Base-by-base conservation (phyloP, 2,113 vertebrate genomes). In the Silurus asotus region DNA sequence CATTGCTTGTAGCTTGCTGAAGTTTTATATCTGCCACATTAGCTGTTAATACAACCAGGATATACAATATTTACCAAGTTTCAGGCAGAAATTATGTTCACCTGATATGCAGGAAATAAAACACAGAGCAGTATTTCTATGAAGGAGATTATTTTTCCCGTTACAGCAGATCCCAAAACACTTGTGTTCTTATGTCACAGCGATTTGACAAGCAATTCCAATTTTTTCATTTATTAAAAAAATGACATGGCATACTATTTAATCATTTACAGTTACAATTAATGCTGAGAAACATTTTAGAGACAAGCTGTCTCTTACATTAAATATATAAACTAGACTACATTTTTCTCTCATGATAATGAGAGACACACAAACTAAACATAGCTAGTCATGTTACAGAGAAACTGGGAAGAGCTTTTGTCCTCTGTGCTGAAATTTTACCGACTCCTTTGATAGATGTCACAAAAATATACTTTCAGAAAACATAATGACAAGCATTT, bases 1-100 rank as follows among this genome's bases (percentile, higher is more conserved):
- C 37, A 79, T 72, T 64, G n/a, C 75, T 86, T 59, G 23, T 65
- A 92, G 91, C 92, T 92, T 93, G 88, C 84, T 79, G 28, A 84
- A 67, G 84, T 17, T 61, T 92, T 82, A 80, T 72, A 88, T 88
- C 88, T 82, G 87, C 90, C 70, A 64, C 23, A 37, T 28, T 90
- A 81, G 48, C 83, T 15, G 69, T 87, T 84, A 83, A 74, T 61
- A 83, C 90, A 91, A 88, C 92, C 89, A 87, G 69, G 8, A 56
- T 5, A 56, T 84, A 70, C 64, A 83, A 79, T 82, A 90, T 91
- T 89, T 79, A 91, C 8, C n/a, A 75, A n/a, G 23, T 23, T 10
- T 10, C 9, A 51, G 45, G 81, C 53, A 56, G 53, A 45, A 67
- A 56, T 37, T 1, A 19, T 6, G 14, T 37, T 19, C 20, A 53